Evolutionary conservation across 2,113 vertebrate genomes (phyloP), one percentile per base, ranked within the genome.

Genomic region (Alces alces): DNA sequence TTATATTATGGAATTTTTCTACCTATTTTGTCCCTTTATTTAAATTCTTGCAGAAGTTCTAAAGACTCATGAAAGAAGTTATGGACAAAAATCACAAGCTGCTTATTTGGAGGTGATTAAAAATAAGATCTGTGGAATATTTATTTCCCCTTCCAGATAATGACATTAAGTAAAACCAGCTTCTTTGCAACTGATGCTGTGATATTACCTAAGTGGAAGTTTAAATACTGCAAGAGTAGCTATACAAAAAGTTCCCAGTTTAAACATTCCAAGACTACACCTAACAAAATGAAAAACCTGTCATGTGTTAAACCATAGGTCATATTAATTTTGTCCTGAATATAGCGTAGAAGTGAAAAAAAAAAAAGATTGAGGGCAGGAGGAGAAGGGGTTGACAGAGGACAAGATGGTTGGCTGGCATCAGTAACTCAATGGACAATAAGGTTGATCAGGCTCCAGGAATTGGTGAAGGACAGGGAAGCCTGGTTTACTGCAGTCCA

Each of bases 101-200:
- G 19, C 87, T 84, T 91, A 85, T 80, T 88, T 70, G n/a, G 25
- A 16, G n/a, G 11, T 33, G 25, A 82, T 92, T 86, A 70, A 93
- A 76, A 58, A 79, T 60, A 58, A 60, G 13, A 61, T 25, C 17
- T 95, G 3, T 76, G 45, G 10, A 64, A 86, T 50, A 93, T 83
- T 86, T 93, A 39, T 92, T 96, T 95, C 21, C n/a, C 14, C 43
- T 91, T 96, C 47, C 54, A 66, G 13, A 50, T 43, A 95, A 95
- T 60, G 23, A 82, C 19, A 89, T 93, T 82, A 58, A 58, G 47
- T 70, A 94, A 92, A 94, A 58, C 64, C 50, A 78, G 50, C 6
- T 78, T 92, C 15, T 79, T 91, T 87, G n/a, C 12, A 45, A 25
- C 19, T 36, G 70, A 27, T 54, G 7, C 27, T 52, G 5, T 50